Base-by-base conservation (phyloP, 2,113 vertebrate species). In the Plecotus auritus region DNA sequence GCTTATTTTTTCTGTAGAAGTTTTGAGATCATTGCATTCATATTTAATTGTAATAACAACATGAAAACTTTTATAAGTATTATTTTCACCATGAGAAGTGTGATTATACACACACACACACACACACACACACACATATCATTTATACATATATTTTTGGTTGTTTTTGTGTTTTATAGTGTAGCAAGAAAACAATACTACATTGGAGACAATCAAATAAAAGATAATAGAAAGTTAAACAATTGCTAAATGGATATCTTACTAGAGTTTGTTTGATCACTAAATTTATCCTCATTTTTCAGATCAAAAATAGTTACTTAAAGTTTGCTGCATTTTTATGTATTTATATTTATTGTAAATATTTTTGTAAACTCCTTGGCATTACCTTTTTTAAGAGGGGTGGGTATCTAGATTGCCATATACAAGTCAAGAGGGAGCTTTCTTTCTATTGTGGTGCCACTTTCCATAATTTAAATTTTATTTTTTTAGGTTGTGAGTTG, bases 21-120 rank as follows among this genome's bases (percentile, higher is more conserved):
- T 98, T 99, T 99, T 99, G 98, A 99, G 97, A 99, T 98, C 96
- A 98, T 98, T 99, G 98, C 99, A 99, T 99, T 98, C 97, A 98
- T 98, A 95, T 98, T 99, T 98, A 98, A 99, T 98, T 99, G 98
- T 98, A 99, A 98, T 99, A 99, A 99, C 99, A 99, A 99, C 99
- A 99, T 98, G 99, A 97, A 99, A 99, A 98, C 98, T 99, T 98
- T 98, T 98, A 99, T 98, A 99, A 99, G 98, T 98, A 98, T 99
- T 99, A 98, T 97, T 98, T 94, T 91, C 35, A 84, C 97, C 97
- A 92, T 77, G 95, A 97, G 88, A 98, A 96, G 82, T 97, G 85
- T 97, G 97, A 95, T 97, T 90, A 37, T 20, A n/a, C n/a, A 83
- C 1, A 84, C 9, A 81, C 42, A 86, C 4, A 81, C 56, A 61